A percentile compares a stretch with the other conserved stretches of the same genome.
Evolutionary conservation across 2,113 vertebrate species (phyloP).

Genomic region (Phylloscopus trochilus): DNA sequence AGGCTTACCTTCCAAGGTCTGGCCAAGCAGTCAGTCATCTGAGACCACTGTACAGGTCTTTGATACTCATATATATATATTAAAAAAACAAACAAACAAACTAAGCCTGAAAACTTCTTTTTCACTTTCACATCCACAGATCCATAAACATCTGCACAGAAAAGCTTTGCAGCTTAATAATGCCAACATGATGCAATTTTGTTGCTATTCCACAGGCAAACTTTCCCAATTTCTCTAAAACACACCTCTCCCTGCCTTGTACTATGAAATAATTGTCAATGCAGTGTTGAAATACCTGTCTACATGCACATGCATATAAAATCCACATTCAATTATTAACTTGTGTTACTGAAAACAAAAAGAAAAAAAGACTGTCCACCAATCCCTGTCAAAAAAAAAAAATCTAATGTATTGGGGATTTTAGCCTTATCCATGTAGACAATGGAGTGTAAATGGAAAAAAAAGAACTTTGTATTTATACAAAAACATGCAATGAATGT

Average conservation of each 20-base stretch:
- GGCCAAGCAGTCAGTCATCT: neutral
- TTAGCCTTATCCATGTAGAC: neutral
- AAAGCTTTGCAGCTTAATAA: neutral
- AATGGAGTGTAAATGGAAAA: neutral
- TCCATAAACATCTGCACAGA: neutral
- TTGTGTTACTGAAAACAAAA: neutral
- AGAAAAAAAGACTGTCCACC: neutral
- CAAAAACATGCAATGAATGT: neutral
- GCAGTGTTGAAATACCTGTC: neutral
- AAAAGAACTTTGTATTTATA: neutral
- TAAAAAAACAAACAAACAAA: neutral
- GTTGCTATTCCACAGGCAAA: neutral
- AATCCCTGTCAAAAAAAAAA: neutral
- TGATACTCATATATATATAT: neutral
- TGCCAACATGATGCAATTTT: neutral
- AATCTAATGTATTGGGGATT: neutral
- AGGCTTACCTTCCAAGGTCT: neutral
- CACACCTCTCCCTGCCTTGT: neutral
- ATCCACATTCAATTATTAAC: neutral
- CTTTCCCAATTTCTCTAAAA: neutral
- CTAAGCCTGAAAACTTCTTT: neutral
- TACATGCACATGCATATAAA: neutral
- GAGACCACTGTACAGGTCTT: neutral
- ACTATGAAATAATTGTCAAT: neutral
- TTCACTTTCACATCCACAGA: neutral